These are phyloP conservation scores for Sisyra terminalis DNA, from an alignment of 2,888 invertebrate genomes.

Conservation along the genomic window DNA sequence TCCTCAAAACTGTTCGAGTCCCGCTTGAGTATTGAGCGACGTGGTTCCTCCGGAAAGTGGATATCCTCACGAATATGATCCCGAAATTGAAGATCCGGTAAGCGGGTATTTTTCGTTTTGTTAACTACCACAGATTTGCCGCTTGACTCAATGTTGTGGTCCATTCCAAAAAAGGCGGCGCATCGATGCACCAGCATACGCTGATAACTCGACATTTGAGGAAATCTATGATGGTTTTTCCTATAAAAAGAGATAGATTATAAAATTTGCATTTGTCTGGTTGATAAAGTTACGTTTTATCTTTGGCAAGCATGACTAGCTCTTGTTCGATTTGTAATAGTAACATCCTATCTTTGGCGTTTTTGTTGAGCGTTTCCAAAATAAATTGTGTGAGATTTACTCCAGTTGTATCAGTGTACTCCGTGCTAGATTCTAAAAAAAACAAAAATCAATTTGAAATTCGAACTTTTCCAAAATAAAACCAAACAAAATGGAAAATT, in stretches of 20 bases:
- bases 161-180: conserved; percentile 85
- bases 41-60: conserved; percentile 47
- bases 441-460: too few species aligned
- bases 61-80: conserved; percentile 50
- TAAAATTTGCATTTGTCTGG: background rate
- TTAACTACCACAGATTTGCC: conserved; percentile 75
- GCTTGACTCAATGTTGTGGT: conserved; percentile 78
- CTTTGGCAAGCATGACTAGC: conserved; percentile 65
- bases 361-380: conserved; percentile 78
- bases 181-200: conserved; percentile 91
- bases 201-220: conserved; percentile 88
- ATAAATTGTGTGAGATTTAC: conserved; percentile 79
- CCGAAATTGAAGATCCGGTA: conserved; percentile 55
- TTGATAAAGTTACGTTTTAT: conserved; percentile 44
- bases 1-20: conserved; percentile 71
- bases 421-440: conserved; percentile 67
- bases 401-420: conserved; percentile 59
- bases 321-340: conserved; percentile 80
- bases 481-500: too few species aligned
- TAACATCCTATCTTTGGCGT: conserved; percentile 70
- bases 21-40: conserved; percentile 65
- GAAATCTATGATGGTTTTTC: conserved; percentile 68
- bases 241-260: conserved; percentile 25
- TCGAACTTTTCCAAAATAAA: too few species aligned
- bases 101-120: conserved; percentile 51